These are phyloP conservation scores for Heterotilapia buettikoferi DNA, from an alignment of 2,113 vertebrate species.

Conservation along the genomic window DNA sequence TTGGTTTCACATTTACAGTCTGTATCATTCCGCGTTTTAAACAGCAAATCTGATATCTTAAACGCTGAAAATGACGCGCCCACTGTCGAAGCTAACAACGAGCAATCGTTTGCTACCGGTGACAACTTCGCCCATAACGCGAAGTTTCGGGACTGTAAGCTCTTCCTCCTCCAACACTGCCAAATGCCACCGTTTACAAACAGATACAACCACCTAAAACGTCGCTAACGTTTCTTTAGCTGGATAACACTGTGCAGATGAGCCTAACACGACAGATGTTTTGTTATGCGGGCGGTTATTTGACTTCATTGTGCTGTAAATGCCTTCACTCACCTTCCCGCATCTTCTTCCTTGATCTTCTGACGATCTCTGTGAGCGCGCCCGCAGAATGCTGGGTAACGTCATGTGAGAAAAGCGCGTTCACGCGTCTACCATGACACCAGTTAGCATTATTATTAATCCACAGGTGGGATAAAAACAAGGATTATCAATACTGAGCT, in stretches of 20 bases:
- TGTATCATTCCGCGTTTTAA: not conserved
- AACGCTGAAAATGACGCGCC: no score
- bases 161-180: not conserved
- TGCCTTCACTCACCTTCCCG: conserved; percentile 6
- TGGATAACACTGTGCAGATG: not conserved
- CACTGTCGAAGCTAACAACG: no score
- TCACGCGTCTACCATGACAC: not conserved
- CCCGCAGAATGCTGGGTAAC: conserved; percentile 8
- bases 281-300: rapidly evolving
- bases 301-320: not conserved
- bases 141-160: not conserved
- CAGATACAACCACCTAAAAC: not conserved
- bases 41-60: not conserved
- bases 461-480: not conserved
- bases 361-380: not conserved
- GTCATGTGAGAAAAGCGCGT: conserved; percentile 11
- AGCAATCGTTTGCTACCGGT: not conserved
- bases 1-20: not conserved
- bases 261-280: not conserved
- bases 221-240: rapidly evolving
- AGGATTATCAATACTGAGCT: not conserved
- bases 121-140: not conserved
- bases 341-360: conserved; percentile 26
- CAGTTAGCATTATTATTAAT: not conserved
- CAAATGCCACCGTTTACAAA: not conserved